Percentiles rank a stretch among this genome's conserved stretches.
phyloP scores from a whole-genome alignment of 1,140 invertebrate genomes.

The Drosophila neocordata region DNA sequence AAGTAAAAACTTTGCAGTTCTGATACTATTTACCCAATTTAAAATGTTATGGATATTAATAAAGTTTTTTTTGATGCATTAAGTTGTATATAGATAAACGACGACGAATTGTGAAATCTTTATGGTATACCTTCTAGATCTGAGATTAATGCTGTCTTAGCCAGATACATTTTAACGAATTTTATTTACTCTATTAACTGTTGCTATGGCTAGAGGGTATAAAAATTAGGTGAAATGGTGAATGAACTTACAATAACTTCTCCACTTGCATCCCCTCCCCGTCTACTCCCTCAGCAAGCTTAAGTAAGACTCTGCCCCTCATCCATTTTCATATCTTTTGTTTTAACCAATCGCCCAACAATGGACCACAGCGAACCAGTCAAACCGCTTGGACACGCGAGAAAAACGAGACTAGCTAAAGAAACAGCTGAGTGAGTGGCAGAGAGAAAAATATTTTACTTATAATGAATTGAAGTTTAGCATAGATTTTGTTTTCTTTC shows the following conservation, averaged over 20 bases:
- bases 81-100: no score
- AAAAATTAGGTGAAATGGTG: slow-evolving; percentile 78
- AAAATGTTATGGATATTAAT: no score
- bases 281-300: background rate
- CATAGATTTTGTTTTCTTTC: background rate
- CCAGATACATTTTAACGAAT: background rate
- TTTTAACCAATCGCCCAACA: slow-evolving; percentile 32
- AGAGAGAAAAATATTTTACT: slow-evolving; percentile 29
- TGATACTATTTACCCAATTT: no score
- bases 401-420: slow-evolving; percentile 61
- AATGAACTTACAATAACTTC: slow-evolving; percentile 60
- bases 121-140: background rate
- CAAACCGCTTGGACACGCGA: slow-evolving; percentile 56
- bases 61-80: no score
- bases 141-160: background rate
- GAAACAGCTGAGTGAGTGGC: slow-evolving; percentile 36
- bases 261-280: slow-evolving; percentile 10
- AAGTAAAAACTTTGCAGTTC: no score
- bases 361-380: slow-evolving; percentile 57
- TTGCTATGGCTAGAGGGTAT: slow-evolving; percentile 6
- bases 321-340: slow-evolving; percentile 24
- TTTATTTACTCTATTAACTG: slow-evolving; percentile 11
- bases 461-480: slow-evolving; percentile 26
- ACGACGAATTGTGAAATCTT: no score
- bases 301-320: no score